Evolutionary conservation across 2,797 vertebrate species (phyloP), one percentile per base, ranked within the genome.

Genomic region (Epinephelus malabaricus): DNA sequence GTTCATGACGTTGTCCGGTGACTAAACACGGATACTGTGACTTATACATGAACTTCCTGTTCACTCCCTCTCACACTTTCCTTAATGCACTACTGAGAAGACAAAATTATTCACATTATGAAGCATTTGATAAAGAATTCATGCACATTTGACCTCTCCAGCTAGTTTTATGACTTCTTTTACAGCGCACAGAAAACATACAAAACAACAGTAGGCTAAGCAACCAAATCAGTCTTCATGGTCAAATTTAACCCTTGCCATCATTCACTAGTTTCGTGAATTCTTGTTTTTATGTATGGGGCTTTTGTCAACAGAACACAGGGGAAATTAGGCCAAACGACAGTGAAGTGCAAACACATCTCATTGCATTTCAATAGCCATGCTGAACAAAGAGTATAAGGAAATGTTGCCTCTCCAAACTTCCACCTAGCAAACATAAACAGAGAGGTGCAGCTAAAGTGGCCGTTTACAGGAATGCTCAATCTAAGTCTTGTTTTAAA

Each of bases 331-430:
- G 70, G 69, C 73, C 40, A 55, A 56, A 69, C 14, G 73, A 56
- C 75, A 81, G 79, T 69, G 55, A 74, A 75, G 63, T 43, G 73
- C 80, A 93, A 91, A 92, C 75, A 79, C 23, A 54, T 72, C 21
- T 76, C 45, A 34, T 2, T 73, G 45, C 53, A 9, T 69, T 76
- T 82, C 54, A 80, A 82, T 38, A 75, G 78, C 23, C 23, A 5
- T 2, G 51, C 23, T 21, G 46, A 74, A 89, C 84, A 89, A 86
- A 86, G 69, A 63, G 73, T 18, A 62, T 25, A 75, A 69, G 79
- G 80, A 89, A 90, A 84, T 21, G 45, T 63, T 61, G 63, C 50
- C 75, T 60, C 43, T 86, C 49, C 61, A 88, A 86, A 88, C 86
- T 49, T 89, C 81, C 81, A 89, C 83, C 68, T 34, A 46, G 79